Conservation (phyloP, 2,888 invertebrate genomes). For the Saturnia japonica region DNA sequence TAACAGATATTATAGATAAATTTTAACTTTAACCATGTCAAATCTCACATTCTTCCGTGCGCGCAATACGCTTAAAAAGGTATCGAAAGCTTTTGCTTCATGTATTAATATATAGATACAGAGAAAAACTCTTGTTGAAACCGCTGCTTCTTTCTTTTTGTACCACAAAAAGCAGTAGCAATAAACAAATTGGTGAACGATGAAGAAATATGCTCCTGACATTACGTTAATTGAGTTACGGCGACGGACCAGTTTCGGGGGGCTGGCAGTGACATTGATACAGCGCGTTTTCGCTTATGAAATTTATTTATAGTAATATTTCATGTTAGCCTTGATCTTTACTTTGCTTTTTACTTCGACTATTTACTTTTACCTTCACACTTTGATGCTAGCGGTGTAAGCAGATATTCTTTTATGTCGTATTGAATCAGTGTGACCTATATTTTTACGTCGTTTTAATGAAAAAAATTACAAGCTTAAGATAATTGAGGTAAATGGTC, state of each 20-base stretch:
- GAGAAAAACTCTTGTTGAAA: too few relatives aligned
- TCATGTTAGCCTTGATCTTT: constrained; percentile 10
- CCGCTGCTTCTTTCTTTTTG: background rate
- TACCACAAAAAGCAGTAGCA: constrained; percentile 1
- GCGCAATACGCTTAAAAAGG: too few relatives aligned
- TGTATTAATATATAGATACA: too few relatives aligned
- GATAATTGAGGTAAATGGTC: too few relatives aligned
- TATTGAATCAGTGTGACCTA: background rate
- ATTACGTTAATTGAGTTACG: constrained; percentile 15
- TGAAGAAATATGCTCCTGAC: constrained; percentile 12
- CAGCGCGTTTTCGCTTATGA: constrained; percentile 2
- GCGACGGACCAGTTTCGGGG: constrained; percentile 10
- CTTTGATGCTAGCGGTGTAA: background rate
- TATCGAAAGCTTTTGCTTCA: too few relatives aligned
- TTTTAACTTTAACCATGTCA: too few relatives aligned
- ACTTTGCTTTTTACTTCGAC: background rate
- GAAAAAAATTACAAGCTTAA: background rate
- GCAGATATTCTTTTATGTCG: background rate
- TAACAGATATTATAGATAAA: too few relatives aligned
- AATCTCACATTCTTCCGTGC: too few relatives aligned
- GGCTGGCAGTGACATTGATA: constrained; percentile 16
- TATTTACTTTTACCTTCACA: constrained; percentile 4
- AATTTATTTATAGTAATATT: constrained; percentile 10
- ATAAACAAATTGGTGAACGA: constrained; percentile 14
- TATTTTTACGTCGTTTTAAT: background rate